Evolutionary conservation across 2,797 vertebrate species (phyloP).

Genomic region (Neomorphus geoffroyi): DNA sequence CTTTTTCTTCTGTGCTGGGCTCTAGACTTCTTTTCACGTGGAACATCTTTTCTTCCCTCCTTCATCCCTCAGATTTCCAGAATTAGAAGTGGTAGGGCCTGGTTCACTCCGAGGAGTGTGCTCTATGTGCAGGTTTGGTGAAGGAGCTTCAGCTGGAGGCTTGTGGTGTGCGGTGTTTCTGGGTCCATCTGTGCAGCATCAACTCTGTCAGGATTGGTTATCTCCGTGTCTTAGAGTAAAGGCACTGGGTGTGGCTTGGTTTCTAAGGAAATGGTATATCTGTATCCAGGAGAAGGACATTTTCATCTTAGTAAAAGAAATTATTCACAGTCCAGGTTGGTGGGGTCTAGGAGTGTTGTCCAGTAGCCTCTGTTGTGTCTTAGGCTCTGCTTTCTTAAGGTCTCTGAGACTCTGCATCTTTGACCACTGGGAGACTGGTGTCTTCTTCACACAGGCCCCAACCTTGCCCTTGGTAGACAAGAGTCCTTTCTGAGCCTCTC

Average conservation of each 20-base stretch:
- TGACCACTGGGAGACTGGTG: neutral
- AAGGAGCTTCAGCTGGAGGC: neutral
- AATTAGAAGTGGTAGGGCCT: neutral
- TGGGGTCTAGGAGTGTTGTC: too few relatives aligned
- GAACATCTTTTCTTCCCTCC: neutral
- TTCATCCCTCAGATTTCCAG: neutral
- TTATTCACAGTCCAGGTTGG: neutral
- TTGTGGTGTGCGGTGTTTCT: neutral
- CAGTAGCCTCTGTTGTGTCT: neutral
- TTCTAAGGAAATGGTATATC: neutral
- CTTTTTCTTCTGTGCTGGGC: neutral
- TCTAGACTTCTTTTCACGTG: neutral
- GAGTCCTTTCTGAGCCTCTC: neutral
- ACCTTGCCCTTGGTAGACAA: neutral
- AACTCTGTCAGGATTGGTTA: neutral
- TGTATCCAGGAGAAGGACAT: neutral
- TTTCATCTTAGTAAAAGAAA: neutral
- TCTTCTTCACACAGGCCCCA: neutral
- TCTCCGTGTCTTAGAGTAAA: neutral
- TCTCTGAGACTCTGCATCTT: neutral
- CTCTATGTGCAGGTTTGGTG: fast-evolving
- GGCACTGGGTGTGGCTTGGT: neutral
- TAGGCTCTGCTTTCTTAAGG: neutral
- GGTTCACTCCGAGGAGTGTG: neutral
- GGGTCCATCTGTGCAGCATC: neutral